Evolutionary conservation across 2,888 invertebrate species (phyloP), one percentile per base, ranked within the genome.

Genomic region (Griposia aprilina): DNA sequence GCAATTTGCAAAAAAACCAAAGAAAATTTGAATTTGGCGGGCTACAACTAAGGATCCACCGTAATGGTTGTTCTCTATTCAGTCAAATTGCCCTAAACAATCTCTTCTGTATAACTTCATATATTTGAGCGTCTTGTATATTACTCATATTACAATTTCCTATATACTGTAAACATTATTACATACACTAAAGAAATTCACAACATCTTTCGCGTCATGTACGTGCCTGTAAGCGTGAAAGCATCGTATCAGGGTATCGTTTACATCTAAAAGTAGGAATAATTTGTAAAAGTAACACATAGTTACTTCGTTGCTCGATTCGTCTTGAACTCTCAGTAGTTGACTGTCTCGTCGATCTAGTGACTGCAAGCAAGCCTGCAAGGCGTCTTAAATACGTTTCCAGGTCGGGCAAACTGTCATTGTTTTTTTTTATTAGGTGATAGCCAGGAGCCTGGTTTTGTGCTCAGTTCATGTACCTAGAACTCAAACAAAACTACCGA

Each of bases 141-240:
- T 17, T 50, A 45, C 81, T 81, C 74, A 26, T 26, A 26, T 78
- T 48, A 52, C 60, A 59, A 30, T 41, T n/a, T 5, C 26, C 2
- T 55, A 7, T 62, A 7, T n/a, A 63, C 30, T n/a, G 13, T n/a
- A 65, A 81, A 20, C 13, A 57, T 76, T 26, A 45, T 65, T 26
- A 30, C 23, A 20, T 75, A 41, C 48, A 81, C 30, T 57, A 65
- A 63, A 52, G 30, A 65, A 65, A 36, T 82, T 65, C 76, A 60
- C 20, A 45, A 57, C 17, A 30, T 11, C 11, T 30, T n/a, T 57
- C 50, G 17, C 30, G 50, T n/a, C 50, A 57, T 50, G 50, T 36
- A 36, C 30, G 30, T 30, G 15, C 50, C 4, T 76, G 20, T 41
- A 30, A 57, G 20, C 63, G 57, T 79, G 8, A 82, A 45, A 79